Evolutionary conservation across 2,888 invertebrate species (phyloP), one percentile per base, ranked within the genome.

Genomic region (Blomia tropicalis): DNA sequence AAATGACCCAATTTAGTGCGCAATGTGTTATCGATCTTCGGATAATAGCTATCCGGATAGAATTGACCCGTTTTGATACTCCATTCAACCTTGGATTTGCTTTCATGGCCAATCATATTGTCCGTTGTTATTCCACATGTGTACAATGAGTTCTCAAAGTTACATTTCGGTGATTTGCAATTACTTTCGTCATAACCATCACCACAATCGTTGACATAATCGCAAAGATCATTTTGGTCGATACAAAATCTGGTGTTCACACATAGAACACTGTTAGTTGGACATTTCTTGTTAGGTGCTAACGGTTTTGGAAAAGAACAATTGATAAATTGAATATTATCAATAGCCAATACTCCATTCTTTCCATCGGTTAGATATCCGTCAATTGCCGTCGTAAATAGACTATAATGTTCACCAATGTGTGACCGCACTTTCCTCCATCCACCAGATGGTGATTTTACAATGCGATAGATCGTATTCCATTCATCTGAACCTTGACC

Each of bases 121-220:
- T 36, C 36, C 22, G 25, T 25, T 11, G 5, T 23, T 22, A 27
- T 27, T 1, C 54, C 30, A 17, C 51, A 54, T 2, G 5, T 23
- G 2, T 17, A 2, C 4, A 7, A 30, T 14, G 4, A 11, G 7
- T 47, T 14, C 51, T 47, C 51, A 19, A 47, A 47, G 51, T 47
- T 47, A n/a, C 51, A 47, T n/a, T 19, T 22, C 7, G 7, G 5
- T 22, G 51, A 22, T 7, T 7, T n/a, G n/a, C 51, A 47, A n/a
- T 22, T 27, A n/a, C 5, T 7, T 17, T 60, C 60, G 51, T 60
- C 60, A n/a, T 25, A 29, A 2, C 25, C 23, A 30, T 19, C 53
- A 25, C 51, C 51, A 19, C 51, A 60, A 56, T 60, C 60, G 23
- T 60, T 22, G 17, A 60, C 29, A n/a, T 25, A 43, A 32, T 51